Evolutionary conservation across 2,113 vertebrate species (phyloP).

Genomic region (Tachysurus vachellii): DNA sequence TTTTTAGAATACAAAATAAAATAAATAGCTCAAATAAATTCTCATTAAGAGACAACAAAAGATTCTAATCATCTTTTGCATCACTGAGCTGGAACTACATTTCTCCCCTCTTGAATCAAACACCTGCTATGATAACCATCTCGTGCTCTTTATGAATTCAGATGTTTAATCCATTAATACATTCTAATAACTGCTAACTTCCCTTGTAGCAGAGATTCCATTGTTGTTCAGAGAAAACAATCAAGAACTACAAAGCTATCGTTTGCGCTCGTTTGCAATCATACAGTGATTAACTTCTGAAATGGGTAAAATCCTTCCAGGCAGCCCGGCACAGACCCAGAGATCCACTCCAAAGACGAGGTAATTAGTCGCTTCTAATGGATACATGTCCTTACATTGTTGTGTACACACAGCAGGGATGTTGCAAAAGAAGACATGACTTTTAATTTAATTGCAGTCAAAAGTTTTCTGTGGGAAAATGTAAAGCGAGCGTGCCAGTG

Average conservation of each 20-base stretch:
- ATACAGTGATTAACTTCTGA: slow-evolving; percentile 30
- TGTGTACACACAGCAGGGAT: slow-evolving; percentile 9
- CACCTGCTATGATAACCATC: not conserved
- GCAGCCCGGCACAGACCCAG: not conserved
- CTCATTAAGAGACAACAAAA: not conserved
- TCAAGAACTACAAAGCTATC: not conserved
- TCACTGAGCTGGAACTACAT: not conserved
- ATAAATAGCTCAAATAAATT: not conserved
- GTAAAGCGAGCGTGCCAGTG: not conserved
- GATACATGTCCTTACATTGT: slow-evolving; percentile 37
- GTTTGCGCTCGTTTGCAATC: not conserved
- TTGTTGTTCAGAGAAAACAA: slow-evolving; percentile 30
- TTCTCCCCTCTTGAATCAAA: not conserved
- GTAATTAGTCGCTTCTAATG: slow-evolving; percentile 48
- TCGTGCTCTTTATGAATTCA: not conserved
- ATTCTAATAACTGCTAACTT: not conserved
- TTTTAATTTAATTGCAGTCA: slow-evolving; percentile 48
- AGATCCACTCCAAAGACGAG: slow-evolving; percentile 19
- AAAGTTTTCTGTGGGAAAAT: slow-evolving; percentile 44
- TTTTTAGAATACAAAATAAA: no score
- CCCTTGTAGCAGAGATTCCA: not conserved
- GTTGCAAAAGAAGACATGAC: slow-evolving; percentile 5
- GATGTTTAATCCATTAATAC: not conserved
- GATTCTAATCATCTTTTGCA: not conserved
- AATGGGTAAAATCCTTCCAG: slow-evolving; percentile 11